Conservation (phyloP, 1,140 invertebrate species). For the Gryon sp. region DNA sequence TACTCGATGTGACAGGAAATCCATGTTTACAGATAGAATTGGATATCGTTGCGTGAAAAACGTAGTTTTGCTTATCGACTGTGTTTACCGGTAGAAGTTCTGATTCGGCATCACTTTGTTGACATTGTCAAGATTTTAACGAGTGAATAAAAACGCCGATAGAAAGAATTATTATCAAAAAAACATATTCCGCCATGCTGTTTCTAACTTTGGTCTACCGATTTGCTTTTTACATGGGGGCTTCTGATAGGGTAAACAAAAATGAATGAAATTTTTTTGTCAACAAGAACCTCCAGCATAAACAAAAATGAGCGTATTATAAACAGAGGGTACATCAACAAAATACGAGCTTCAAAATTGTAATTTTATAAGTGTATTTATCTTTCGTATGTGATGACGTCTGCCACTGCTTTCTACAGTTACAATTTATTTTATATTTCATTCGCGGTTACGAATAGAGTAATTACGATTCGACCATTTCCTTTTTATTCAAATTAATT, state of each 20-base stretch:
- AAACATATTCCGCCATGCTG: conserved; percentile 27
- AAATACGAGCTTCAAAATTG: conserved; percentile 36
- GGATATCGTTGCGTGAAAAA: conserved; percentile 55
- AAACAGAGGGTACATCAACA: conserved; percentile 38
- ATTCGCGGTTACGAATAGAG: no score
- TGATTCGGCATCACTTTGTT: conserved; percentile 44
- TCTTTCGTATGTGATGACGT: not conserved
- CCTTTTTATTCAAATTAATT: no score
- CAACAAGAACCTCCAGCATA: conserved; percentile 16
- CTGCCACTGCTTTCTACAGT: not conserved
- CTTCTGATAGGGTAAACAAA: conserved; percentile 17
- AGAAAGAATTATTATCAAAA: conserved; percentile 48
- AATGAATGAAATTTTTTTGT: conserved; percentile 28
- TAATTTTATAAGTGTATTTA: conserved; percentile 40
- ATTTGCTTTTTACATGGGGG: conserved; percentile 23
- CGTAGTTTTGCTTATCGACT: conserved; percentile 49
- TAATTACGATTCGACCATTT: no score
- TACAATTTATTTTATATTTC: no score
- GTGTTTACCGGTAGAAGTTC: conserved; percentile 3
- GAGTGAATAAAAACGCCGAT: conserved; percentile 49
- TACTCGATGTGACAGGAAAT: conserved; percentile 48
- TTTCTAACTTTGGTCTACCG: conserved; percentile 16
- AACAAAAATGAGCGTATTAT: conserved; percentile 42
- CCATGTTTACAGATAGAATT: conserved; percentile 54
- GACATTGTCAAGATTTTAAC: conserved; percentile 50